Evolutionary conservation across 2,113 vertebrate genomes (phyloP), one percentile per base, ranked within the genome.

Genomic region (Salminus brasiliensis): DNA sequence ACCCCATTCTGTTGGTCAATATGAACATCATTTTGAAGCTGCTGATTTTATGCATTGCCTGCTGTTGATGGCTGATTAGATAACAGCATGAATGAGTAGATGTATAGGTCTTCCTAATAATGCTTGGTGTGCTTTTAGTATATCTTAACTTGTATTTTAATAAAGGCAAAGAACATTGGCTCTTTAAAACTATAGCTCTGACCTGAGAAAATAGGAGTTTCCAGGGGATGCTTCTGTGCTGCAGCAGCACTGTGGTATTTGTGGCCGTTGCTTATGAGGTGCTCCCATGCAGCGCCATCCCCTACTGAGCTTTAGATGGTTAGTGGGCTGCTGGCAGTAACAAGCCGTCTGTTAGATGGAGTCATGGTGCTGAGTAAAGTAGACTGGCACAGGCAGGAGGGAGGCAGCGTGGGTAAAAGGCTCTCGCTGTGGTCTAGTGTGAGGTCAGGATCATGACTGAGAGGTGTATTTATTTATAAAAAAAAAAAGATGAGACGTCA

Each of bases 291-390:
- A 71, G 67, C 32, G n/a, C 53, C 47, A 21, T 72, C 30, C 29
- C 77, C 68, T 59, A 68, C 68, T 79, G 68, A 79, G 77, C 29
- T 63, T 65, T 34, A 55, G 30, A 41, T 65, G 45, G 69, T 66
- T 73, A 65, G 69, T 79, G 59, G 60, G 69, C 72, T 72, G 69
- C 78, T 43, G 45, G 34, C 72, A 59, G 78, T 66, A 73, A 72
- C 57, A 43, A 53, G 30, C 45, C 47, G 25, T 15, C 59, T 73
- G 52, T 79, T 79, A 65, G 47, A 65, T 65, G 45, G 59, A 72
- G 69, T 79, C 77, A 72, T 63, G 41, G 77, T 52, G 77, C 57
- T 79, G 55, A 72, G 43, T 72, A 72, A 79, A 79, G 59, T 39
- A 45, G 43, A 57, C 36, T 5, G 30, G 53, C 29, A n/a, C 49